Base-by-base conservation (phyloP, 2,797 vertebrate genomes). In the Chloroceryle inda region DNA sequence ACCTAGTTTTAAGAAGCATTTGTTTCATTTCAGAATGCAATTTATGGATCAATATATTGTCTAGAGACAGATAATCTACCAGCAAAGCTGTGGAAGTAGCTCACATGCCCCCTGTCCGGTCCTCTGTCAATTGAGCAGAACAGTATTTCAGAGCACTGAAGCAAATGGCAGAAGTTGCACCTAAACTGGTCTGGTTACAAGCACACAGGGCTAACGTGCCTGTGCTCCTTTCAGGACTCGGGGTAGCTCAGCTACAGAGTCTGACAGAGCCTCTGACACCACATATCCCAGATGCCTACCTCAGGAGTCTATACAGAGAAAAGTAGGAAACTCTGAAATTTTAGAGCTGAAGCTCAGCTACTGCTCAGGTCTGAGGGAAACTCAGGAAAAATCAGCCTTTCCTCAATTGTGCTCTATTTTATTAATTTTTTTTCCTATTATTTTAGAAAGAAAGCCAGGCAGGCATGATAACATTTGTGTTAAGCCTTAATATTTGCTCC, bases 311-410 rank as follows among this genome's bases (percentile, higher is more conserved):
- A 3, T 2, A n/a, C 21, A 37, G 23, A 69, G 29, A 58, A 58
- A 45, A 72, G 49, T 26, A 89, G 23, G 62, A 69, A 72, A 64
- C 11, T 7, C 13, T 52, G 14, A 21, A 7, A 67, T 44, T 69
- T 79, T 55, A 62, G n/a, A 85, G 67, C 21, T 79, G 47, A 86
- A 95, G 40, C 14, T 80, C 61, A 85, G 50, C 26, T 89, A 19
- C 13, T 64, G 33, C 44, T 88, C 31, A 79, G 40, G 13, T 64
- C 33, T 14, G 11, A 73, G 26, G 24, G 55, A 78, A 79, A 89
- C 13, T 61, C 23, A 10, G 23, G 26, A 33, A 62, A 67, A 52
- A 59, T 17, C 37, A 63, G 59, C 38, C 21, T 44, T 37, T 69
- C 52, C 26, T 63, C 73, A 71, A 3, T 6, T 23, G 5, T n/a